Evolutionary conservation across 1,140 invertebrate species (phyloP), one percentile per base, ranked within the genome.

Genomic region (Paracyclopina nana): DNA sequence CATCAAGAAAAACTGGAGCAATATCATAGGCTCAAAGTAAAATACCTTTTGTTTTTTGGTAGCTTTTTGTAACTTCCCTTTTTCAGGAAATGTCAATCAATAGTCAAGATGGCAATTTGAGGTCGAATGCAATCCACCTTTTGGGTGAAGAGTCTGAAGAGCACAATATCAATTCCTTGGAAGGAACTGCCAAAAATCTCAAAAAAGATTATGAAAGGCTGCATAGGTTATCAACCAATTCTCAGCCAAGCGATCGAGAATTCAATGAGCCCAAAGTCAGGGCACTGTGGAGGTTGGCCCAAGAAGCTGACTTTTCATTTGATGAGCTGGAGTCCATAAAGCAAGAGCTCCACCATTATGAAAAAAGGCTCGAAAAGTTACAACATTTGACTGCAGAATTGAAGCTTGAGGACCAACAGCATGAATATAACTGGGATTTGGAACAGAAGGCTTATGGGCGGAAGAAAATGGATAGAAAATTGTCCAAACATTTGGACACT

Each of bases 1-100:
- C 84, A 92, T 62, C 84, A 94, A 65, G 79, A 90, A 55, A 91
- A 90, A 67, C 73, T 94, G 18, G 79, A 91, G 62, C 77, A 91
- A 58, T 91, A 86, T 60, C 80, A 83, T 66, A 74, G 75, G 40
- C 57, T 92, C 18, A 65, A 87, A 12, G 72, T 75, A 58, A 74
- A 82, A 55, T 66, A 80, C 16, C 74, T 12, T 11, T 43, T 24
- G 9, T 49, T n/a, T 16, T 46, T 22, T 28, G 24, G 30, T 16
- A 11, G 11, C n/a, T 0, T n/a, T 27, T 51, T 1, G 24, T 5
- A n/a, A n/a, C n/a, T n/a, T n/a, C n/a, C n/a, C n/a, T n/a, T n/a
- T n/a, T n/a, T n/a, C n/a, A n/a, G n/a, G n/a, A n/a, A n/a, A n/a
- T n/a, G n/a, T n/a, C n/a, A n/a, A n/a, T n/a, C n/a, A n/a, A n/a